Percentiles rank a stretch among this genome's conserved stretches.
These are phyloP conservation scores for Etia nguti DNA, from an alignment of 2,113 vertebrate species.

Conservation along the genomic window DNA sequence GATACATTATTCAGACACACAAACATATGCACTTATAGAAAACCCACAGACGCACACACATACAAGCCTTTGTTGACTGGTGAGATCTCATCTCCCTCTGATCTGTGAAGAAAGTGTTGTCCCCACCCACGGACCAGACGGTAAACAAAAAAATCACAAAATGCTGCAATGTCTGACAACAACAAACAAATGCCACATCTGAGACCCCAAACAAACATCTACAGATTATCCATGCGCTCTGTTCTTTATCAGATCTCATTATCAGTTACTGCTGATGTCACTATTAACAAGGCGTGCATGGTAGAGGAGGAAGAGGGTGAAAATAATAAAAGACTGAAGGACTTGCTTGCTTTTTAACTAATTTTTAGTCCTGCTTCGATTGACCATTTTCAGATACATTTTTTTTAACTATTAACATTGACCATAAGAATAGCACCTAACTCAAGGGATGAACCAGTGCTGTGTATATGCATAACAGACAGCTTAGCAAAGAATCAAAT, in stretches of 20 bases:
- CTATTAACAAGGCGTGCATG: background rate
- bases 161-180: background rate
- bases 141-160: slow-evolving; percentile 16
- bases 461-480: background rate
- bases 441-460: background rate
- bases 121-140: background rate
- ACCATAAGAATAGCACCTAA: background rate
- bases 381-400: background rate
- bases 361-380: background rate
- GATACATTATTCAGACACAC: background rate
- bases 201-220: background rate
- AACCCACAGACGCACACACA: background rate
- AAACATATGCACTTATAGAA: background rate
- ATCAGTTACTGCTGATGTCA: slow-evolving; percentile 21
- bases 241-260: slow-evolving; percentile 10
- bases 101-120: background rate
- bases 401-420: background rate
- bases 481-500: background rate
- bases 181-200: slow-evolving; percentile 17
- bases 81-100: slow-evolving; percentile 37
- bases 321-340: background rate
- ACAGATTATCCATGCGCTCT: slow-evolving; percentile 22
- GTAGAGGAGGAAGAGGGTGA: background rate
- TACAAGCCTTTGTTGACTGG: background rate
- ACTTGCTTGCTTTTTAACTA: background rate